Base-by-base conservation (phyloP, 2,113 vertebrate genomes). In the Budorcas taxicolor region DNA sequence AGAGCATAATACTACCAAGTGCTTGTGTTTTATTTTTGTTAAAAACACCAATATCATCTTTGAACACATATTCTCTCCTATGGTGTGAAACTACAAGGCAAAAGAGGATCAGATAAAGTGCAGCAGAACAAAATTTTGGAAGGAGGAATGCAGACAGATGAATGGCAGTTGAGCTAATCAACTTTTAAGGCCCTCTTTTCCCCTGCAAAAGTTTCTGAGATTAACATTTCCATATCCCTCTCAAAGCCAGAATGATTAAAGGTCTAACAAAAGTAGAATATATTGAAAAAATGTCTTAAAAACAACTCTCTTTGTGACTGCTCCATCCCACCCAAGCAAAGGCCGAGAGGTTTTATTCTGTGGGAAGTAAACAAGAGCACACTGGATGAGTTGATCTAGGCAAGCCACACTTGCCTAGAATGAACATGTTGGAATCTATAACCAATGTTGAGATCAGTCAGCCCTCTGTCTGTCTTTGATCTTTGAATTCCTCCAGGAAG, bases 161-260 rank as follows among this genome's bases (percentile, higher is more conserved):
- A 23, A 60, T 83, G 40, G 47, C 62, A 78, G 23, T 7, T 40
- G 11, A 23, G 10, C 17, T 64, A 76, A 67, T 11, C 7, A 88
- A 53, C 0, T 0, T 85, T 53, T 90, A 45, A 29, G 64, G 58
- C 6, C 0, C 6, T 0, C 4, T 84, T 78, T 1, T 6, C 5
- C 27, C 14, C 31, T n/a, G 1, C 11, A 33, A 45, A 40, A 64
- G 9, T 31, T 64, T 21, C 8, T 50, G 27, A 58, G 16, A 87
- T 27, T 21, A 25, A 53, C 19, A 67, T 31, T 27, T 67, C 53
- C 3, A 36, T 16, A 60, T 29, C 7, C 17, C 13, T 53, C 52
- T 83, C 40, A 82, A 86, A 92, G 43, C 33, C 74, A 62, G 47
- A 95, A 88, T 83, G 31, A 76, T 55, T 3, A 52, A 60, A 8